Base-by-base conservation (phyloP, 2,113 vertebrate genomes). In the Stigmatopora nigra region DNA sequence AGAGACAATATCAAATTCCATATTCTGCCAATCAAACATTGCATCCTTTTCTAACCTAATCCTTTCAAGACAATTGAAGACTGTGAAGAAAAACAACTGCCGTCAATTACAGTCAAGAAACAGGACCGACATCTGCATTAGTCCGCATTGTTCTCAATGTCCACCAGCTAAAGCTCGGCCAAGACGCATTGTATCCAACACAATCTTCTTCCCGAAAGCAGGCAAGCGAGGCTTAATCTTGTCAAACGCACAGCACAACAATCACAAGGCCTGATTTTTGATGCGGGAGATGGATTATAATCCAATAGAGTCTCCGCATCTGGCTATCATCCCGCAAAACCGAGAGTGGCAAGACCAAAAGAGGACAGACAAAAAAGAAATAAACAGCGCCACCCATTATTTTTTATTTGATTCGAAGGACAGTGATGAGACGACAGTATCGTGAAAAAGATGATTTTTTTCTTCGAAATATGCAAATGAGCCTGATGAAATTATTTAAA, bases 231-330 rank as follows among this genome's bases (percentile, higher is more conserved):
- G 55, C 64, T 82, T 86, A 86, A 88, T 89, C 85, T 88, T 71
- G 69, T 86, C 81, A 86, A 82, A 85, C 60, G 72, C 25, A 70
- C 76, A 71, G 74, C 78, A 85, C 78, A 85, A 78, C 81, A 85
- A 88, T 89, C 83, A 82, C 67, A 64, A 35, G 67, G 63, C 59
- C 73, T 85, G 84, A 83, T 88, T 80, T 86, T 74, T 66, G 73
- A 84, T 75, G 77, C 78, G 77, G 69, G 59, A 85, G 71, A 79
- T 75, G 81, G 85, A 87, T 87, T 88, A 81, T 82, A 84, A 87
- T 85, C 74, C 83, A 84, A 87, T 73, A 76, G 62, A 84, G 71
- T 72, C 74, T 82, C 70, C 11, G 67, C 68, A 68, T 75, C 83
- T 79, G 77, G 69, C 70, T 72, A 82, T 84, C 79, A 87, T 86